A percentile compares a stretch with the other conserved stretches of the same genome.
Conservation (phyloP, 2,888 invertebrate genomes). For the Scaptomyza reducta region DNA sequence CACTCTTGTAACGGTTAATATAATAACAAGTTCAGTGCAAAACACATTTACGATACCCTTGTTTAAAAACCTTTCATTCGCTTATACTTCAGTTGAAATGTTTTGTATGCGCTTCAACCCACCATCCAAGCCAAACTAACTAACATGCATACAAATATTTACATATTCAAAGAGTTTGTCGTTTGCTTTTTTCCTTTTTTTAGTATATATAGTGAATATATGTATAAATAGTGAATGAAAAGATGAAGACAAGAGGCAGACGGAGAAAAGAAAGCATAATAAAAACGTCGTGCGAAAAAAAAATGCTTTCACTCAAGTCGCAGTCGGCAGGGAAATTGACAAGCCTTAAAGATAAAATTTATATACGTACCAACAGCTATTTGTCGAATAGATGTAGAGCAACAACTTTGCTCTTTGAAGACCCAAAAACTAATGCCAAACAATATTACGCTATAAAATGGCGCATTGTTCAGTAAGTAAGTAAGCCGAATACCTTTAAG, state of each 20-base stretch:
- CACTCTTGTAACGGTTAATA: no score
- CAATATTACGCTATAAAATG: slow-evolving; percentile 63
- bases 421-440: slow-evolving; percentile 44
- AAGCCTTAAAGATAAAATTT: slow-evolving; percentile 59
- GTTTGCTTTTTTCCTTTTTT: slow-evolving; percentile 3
- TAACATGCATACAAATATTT: slow-evolving; percentile 32
- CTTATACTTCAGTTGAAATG: slow-evolving; percentile 26
- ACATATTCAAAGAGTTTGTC: slow-evolving; percentile 54
- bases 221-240: slow-evolving; percentile 50
- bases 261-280: no score
- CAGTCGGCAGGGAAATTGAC: slow-evolving; percentile 68
- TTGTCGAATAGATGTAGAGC: slow-evolving; percentile 21
- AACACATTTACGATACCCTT: not conserved
- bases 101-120: slow-evolving; percentile 5
- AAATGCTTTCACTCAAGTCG: slow-evolving; percentile 41
- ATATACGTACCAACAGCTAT: slow-evolving; percentile 15
- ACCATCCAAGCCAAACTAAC: slow-evolving; percentile 4
- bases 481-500: slow-evolving; percentile 33
- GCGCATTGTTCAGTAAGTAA: slow-evolving; percentile 28
- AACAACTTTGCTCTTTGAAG: slow-evolving; percentile 23
- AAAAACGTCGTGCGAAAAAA: slow-evolving; percentile 1
- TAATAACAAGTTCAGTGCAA: no score
- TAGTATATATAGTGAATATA: slow-evolving; percentile 34
- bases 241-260: slow-evolving; percentile 18
- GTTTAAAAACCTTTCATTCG: slow-evolving; percentile 6